These are phyloP conservation scores for Eulemur rubriventer DNA, from an alignment of 2,797 vertebrate genomes.

Conservation along the genomic window DNA sequence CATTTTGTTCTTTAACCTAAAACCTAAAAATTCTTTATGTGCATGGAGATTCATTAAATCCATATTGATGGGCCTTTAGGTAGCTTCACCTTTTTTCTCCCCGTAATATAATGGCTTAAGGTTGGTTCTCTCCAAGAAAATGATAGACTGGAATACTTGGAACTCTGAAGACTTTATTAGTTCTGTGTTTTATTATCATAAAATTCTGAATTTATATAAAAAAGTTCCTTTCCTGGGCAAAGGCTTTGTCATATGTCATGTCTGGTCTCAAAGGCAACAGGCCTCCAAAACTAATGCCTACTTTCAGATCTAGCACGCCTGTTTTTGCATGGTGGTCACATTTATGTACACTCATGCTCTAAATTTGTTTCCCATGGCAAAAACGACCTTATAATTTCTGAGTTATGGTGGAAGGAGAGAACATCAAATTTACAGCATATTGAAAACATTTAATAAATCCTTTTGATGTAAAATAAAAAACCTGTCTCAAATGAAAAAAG, in stretches of 20 bases:
- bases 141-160: background rate
- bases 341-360: background rate
- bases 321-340: background rate
- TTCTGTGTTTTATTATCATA: background rate
- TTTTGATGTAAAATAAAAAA: background rate
- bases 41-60: background rate
- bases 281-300: background rate
- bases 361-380: background rate
- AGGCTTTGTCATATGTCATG: background rate
- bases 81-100: background rate
- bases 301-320: background rate
- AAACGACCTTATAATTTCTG: background rate
- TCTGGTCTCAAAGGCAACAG: background rate
- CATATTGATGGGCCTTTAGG: background rate
- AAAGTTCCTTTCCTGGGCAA: background rate
- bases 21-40: background rate
- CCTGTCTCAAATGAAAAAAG: background rate
- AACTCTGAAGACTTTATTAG: background rate
- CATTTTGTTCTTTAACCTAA: background rate
- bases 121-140: background rate
- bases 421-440: background rate
- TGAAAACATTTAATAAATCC: background rate
- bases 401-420: background rate
- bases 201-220: constrained; percentile 5
- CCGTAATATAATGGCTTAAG: background rate